Conservation (phyloP, 2,113 vertebrate species). For the Gila orcuttii region DNA sequence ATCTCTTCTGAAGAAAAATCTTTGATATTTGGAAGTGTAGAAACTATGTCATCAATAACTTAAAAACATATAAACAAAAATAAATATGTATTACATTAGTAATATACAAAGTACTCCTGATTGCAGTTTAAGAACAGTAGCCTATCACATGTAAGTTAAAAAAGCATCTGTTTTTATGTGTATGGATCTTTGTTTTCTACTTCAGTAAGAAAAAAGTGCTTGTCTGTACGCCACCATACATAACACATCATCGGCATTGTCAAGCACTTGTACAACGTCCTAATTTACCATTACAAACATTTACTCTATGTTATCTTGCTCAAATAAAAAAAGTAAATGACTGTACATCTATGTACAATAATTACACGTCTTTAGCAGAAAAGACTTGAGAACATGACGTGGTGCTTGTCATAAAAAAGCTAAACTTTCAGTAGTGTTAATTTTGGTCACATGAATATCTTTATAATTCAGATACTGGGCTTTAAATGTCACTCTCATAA, state of each 20-base stretch:
- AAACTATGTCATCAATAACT: slow-evolving; percentile 75
- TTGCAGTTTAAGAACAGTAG: slow-evolving; percentile 71
- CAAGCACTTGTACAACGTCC: slow-evolving; percentile 59
- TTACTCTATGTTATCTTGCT: slow-evolving; percentile 45
- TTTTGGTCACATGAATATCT: slow-evolving; percentile 52
- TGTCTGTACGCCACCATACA: slow-evolving; percentile 58
- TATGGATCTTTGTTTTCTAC: slow-evolving; percentile 49
- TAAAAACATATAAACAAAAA: slow-evolving; percentile 74
- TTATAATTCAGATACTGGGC: slow-evolving; percentile 29
- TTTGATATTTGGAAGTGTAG: slow-evolving; percentile 59
- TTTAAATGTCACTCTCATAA: slow-evolving; percentile 27
- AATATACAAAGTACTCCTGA: slow-evolving; percentile 72
- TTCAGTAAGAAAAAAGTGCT: slow-evolving; percentile 72
- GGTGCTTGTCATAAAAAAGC: slow-evolving; percentile 3
- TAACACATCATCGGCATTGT: slow-evolving; percentile 45
- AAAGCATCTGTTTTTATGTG: slow-evolving; percentile 47
- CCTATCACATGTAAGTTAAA: slow-evolving; percentile 69
- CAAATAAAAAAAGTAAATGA: slow-evolving; percentile 40
- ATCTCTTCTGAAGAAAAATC: slow-evolving; percentile 49
- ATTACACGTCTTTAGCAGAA: slow-evolving; percentile 37
- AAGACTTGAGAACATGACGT: not conserved
- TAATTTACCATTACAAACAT: slow-evolving; percentile 50
- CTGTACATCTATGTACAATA: slow-evolving; percentile 56
- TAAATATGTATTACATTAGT: slow-evolving; percentile 80
- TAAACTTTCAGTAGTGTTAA: slow-evolving; percentile 52